Evolutionary conservation across 2,113 vertebrate species (phyloP), one percentile per base, ranked within the genome.

Genomic region (Oriolus oriolus): DNA sequence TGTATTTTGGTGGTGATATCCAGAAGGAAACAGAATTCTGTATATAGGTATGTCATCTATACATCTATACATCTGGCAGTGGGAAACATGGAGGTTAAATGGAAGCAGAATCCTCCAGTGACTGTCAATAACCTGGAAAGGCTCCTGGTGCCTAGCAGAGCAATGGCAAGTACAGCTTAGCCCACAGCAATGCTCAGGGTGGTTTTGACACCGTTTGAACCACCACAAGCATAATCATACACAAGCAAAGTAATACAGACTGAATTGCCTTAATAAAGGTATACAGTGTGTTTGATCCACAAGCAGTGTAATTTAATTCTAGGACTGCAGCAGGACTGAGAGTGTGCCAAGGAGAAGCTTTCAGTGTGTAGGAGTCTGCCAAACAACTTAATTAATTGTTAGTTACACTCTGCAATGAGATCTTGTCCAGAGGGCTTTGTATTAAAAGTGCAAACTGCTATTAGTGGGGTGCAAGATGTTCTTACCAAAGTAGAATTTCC

Each of bases 351-450:
- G 56, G 44, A 75, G 44, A 73, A 89, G 60, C 27, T 84, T 81
- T 65, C 49, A 61, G 64, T 5, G 22, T 60, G 61, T 39, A 50
- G 66, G 61, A 90, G n/a, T 64, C 61, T 85, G 82, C 79, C 84
- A 90, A 93, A 85, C 17, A 49, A 63, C 47, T 89, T 89, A 79
- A 93, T 91, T 95, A 92, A 92, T 84, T 83, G 71, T 73, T 86
- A 76, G 52, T 64, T 92, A 27, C 31, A 41, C 26, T 69, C 49
- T 70, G 44, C 0, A 0, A 47, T 41, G 41, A 92, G 71, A 70
- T 79, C 53, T 75, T 41, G 73, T 54, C 85, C 61, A 68, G 61
- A 87, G 73, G 60, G 57, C 26, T 63, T 84, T 84, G 77, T 59
- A 77, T 91, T 84, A 45, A 33, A 87, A 86, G 45, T 66, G 33